Evolutionary conservation across 1,140 invertebrate genomes (phyloP).

Genomic region (Teleopsis dalmanni): DNA sequence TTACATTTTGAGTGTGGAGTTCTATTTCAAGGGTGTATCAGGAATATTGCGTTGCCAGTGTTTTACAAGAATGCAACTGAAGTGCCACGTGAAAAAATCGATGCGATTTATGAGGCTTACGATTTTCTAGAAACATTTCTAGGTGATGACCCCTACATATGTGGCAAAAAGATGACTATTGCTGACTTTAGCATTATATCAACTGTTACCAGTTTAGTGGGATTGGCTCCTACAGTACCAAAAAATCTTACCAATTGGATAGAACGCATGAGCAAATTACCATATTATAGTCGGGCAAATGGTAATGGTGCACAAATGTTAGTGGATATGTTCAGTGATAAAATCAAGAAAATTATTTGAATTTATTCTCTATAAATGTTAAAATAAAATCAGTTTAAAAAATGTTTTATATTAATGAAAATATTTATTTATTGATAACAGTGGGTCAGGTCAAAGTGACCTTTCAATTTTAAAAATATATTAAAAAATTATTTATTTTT

Average conservation of each 20-base stretch:
- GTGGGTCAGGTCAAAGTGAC: background rate
- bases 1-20: conserved; percentile 55
- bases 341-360: conserved; percentile 4
- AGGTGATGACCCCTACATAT: conserved; percentile 45
- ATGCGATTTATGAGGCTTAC: conserved; percentile 45
- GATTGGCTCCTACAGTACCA: conserved; percentile 26
- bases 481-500: conserved; percentile 1
- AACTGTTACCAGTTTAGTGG: conserved; percentile 36
- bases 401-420: background rate
- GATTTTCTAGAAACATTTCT: conserved; percentile 48
- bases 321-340: conserved; percentile 26
- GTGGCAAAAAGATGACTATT: conserved; percentile 50
- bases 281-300: conserved; percentile 40
- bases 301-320: conserved; percentile 27
- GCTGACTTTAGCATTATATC: conserved; percentile 49
- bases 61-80: conserved; percentile 32
- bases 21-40: conserved; percentile 50
- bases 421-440: background rate
- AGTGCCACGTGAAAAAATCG: conserved; percentile 23
- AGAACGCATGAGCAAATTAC: conserved; percentile 25
- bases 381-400: background rate
- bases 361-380: background rate
- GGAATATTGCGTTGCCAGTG: conserved; percentile 44
- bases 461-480: background rate
- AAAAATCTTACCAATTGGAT: conserved; percentile 28